These are phyloP conservation scores for Falco biarmicus DNA, from an alignment of 2,797 vertebrate species.

Conservation along the genomic window DNA sequence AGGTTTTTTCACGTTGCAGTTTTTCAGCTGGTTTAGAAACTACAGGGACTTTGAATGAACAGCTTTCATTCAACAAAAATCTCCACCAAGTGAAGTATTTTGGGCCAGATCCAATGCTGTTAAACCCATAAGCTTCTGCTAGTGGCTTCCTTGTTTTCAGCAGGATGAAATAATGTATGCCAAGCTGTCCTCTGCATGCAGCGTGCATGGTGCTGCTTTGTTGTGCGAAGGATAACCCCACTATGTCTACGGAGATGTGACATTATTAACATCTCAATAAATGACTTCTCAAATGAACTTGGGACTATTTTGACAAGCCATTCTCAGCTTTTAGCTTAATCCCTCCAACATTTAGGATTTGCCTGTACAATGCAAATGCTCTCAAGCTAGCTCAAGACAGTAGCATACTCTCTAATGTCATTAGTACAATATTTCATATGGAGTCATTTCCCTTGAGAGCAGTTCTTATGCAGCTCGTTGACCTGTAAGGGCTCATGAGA, in stretches of 20 bases:
- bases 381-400: background rate
- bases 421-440: background rate
- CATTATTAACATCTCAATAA: background rate
- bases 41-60: background rate
- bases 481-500: background rate
- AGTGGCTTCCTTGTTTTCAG: background rate
- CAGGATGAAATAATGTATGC: background rate
- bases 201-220: fast-evolving
- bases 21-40: conserved; percentile 19
- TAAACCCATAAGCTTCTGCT: background rate
- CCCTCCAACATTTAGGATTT: background rate
- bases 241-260: background rate
- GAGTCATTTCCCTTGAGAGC: background rate
- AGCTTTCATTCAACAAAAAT: background rate
- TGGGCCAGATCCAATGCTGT: background rate
- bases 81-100: background rate
- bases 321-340: background rate
- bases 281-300: background rate
- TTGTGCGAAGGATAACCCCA: background rate
- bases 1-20: background rate
- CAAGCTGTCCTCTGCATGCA: background rate
- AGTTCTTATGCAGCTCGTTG: background rate
- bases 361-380: background rate
- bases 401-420: background rate
- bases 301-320: background rate